Evolutionary conservation across 1,140 invertebrate genomes (phyloP).

Genomic region (Eciton burchellii): DNA sequence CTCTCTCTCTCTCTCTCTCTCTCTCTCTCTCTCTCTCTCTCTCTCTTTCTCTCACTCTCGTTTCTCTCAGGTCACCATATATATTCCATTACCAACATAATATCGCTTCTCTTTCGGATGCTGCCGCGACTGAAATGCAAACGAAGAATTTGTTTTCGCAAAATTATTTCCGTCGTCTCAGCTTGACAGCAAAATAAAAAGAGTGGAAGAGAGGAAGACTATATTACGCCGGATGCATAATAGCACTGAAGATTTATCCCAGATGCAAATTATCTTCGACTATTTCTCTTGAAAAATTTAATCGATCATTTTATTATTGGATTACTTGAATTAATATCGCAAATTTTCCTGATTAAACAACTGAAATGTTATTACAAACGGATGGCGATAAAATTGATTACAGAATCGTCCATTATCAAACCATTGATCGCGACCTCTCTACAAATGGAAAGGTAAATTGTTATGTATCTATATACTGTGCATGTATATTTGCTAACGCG

Average conservation of each 20-base stretch:
- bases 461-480: not conserved
- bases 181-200: conserved; percentile 24
- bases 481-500: not conserved
- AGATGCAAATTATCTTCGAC: conserved; percentile 6
- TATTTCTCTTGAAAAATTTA: conserved; percentile 24
- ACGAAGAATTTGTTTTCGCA: conserved; percentile 42
- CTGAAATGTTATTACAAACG: too few species aligned
- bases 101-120: conserved; percentile 15
- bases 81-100: not conserved
- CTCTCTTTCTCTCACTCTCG: too few species aligned
- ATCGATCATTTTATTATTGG: conserved; percentile 7
- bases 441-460: not conserved
- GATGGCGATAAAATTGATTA: too few species aligned
- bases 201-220: not conserved
- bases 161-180: conserved; percentile 37
- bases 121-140: conserved; percentile 30
- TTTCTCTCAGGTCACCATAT: conserved; percentile 11
- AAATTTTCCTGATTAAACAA: too few species aligned
- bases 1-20: too few species aligned
- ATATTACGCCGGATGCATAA: conserved; percentile 16
- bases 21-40: too few species aligned
- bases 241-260: conserved; percentile 18
- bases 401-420: not conserved
- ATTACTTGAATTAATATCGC: not conserved
- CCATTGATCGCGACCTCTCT: conserved; percentile 5